Evolutionary conservation across 2,888 invertebrate genomes (phyloP), one percentile per base, ranked within the genome.

Genomic region (Cryptus viduatorius): DNA sequence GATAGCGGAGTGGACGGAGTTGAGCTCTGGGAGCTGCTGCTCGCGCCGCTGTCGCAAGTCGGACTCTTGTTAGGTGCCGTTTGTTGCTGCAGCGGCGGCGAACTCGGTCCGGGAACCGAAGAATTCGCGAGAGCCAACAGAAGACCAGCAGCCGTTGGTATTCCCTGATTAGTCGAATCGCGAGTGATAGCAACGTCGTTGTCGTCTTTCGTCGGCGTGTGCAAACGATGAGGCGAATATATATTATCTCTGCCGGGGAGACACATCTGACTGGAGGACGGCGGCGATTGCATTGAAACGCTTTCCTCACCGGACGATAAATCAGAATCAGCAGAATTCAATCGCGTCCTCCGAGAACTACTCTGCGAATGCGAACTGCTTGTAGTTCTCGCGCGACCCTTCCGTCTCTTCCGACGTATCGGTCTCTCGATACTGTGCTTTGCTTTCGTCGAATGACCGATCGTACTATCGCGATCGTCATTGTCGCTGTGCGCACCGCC

Each of bases 251-350:
- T 89, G 72, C 83, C 90, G 1, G 89, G 88, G 3, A 90, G 86
- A 67, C 90, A 90, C 77, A 88, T 91, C 29, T 92, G 93, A 79
- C 86, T 89, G 73, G 93, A 84, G 10, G 84, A 79, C 53, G 91
- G 94, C 8, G 96, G 96, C 0, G 96, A 96, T 16, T 95, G 93
- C 79, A 94, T 91, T 0, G 95, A 94, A n/a, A 93, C 92, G 71
- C 95, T 95, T 87, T 97, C 97, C 90, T 98, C 98, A 1, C 96
- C 96, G 0, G 97, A 97, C 5, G 97, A 96, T 89, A 96, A 93
- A 89, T 97, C 97, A 0, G 97, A 97, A 91, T 97, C 97, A 0
- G 96, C 97, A 0, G 97, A 97, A 92, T 97, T 97, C 31, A 97
- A 93, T 12, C 97, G 95, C 42, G 96, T 96, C 72, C 97, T 95